Evolutionary conservation across 2,888 invertebrate species (phyloP).

Genomic region (Tridacna gigas): DNA sequence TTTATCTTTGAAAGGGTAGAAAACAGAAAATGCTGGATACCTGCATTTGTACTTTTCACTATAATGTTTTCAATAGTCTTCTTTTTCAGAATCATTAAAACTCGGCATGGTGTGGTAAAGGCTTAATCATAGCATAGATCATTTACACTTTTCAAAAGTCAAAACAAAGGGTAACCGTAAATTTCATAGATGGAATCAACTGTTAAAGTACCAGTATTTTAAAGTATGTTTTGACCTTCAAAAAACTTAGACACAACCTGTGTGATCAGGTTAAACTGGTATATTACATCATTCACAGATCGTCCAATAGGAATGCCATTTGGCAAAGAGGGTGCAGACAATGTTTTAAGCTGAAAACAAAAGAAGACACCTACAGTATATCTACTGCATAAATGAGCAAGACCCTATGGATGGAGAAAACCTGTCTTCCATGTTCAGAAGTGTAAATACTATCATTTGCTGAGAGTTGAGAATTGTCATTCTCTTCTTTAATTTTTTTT

Average conservation of each 20-base stretch:
- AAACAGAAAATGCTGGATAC: not conserved
- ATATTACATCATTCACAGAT: slow-evolving; percentile 62
- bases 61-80: not conserved
- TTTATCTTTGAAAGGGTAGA: too few species aligned
- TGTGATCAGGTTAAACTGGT: slow-evolving; percentile 61
- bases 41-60: not conserved
- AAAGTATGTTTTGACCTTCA: slow-evolving; percentile 28
- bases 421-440: too few species aligned
- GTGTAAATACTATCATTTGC: too few species aligned
- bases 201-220: not conserved
- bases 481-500: too few species aligned
- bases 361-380: not conserved
- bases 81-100: not conserved
- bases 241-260: slow-evolving; percentile 56
- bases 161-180: not conserved
- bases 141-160: not conserved
- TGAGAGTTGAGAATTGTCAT: too few species aligned
- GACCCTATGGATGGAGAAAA: too few species aligned
- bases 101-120: not conserved
- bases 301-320: slow-evolving; percentile 57
- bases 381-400: not conserved
- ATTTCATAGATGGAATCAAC: not conserved
- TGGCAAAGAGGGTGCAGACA: slow-evolving; percentile 29
- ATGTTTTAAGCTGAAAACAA: slow-evolving; percentile 39
- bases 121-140: not conserved